phyloP scores from a whole-genome alignment of 1,140 invertebrate species.

The Brachionus manjavacas region DNA sequence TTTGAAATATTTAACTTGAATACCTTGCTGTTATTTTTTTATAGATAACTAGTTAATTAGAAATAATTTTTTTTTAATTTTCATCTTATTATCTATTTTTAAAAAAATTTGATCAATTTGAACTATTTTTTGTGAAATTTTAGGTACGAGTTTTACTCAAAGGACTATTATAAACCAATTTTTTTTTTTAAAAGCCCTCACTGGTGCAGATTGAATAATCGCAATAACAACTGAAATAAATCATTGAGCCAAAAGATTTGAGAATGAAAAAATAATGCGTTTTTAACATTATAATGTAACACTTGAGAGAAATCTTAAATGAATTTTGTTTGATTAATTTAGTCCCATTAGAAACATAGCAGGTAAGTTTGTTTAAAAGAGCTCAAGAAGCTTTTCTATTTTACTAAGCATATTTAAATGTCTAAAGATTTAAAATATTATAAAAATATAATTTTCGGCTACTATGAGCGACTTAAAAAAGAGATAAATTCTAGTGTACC shows the following conservation, averaged over 20 bases:
- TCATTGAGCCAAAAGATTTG: neutral
- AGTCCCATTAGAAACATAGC: neutral
- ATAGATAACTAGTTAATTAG: too few relatives aligned
- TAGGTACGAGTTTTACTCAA: too few relatives aligned
- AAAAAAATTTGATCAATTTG: too few relatives aligned
- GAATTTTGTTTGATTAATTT: neutral
- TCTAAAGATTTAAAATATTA: constrained; percentile 12
- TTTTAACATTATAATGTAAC: neutral
- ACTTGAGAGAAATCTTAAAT: neutral
- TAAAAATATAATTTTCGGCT: neutral
- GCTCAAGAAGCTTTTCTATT: neutral
- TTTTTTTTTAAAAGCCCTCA: too few relatives aligned
- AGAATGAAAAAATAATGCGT: neutral
- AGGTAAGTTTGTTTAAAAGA: constrained; percentile 11
- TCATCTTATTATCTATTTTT: too few relatives aligned
- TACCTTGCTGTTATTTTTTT: too few relatives aligned
- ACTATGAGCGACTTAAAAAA: neutral
- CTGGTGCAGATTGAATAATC: neutral
- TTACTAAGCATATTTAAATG: neutral
- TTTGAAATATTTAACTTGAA: too few relatives aligned
- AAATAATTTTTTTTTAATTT: too few relatives aligned
- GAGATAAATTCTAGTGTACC: neutral
- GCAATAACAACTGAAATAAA: neutral
- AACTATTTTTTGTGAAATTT: too few relatives aligned
- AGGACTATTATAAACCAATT: too few relatives aligned